Evolutionary conservation across 2,113 vertebrate genomes (phyloP), one percentile per base, ranked within the genome.

Genomic region (Passer domesticus): DNA sequence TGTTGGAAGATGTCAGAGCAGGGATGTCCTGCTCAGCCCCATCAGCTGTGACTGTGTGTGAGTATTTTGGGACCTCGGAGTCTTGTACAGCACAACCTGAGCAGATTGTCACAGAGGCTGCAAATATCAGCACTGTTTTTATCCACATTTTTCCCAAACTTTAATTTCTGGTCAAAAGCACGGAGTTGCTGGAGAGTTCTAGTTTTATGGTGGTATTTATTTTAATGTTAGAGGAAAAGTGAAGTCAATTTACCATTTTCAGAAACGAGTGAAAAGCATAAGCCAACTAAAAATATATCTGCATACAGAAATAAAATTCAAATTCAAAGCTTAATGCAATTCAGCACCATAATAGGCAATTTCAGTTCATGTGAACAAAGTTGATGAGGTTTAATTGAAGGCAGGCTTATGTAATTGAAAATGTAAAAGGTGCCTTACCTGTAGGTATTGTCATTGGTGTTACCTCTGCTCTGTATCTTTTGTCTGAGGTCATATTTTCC

Each of bases 201-300:
- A 41, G 22, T 84, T 89, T 75, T 46, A 49, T 64, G 73, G 44
- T 55, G 49, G 30, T 17, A 62, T 91, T 95, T 92, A 47, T 90
- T 93, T 93, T 66, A 73, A 83, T 23, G 79, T 68, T 91, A 63
- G 80, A 64, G 83, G 69, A 60, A 67, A 89, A 80, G 47, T 77
- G 52, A 94, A 91, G 83, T 55, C 2, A 2, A 72, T 74, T 90
- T 94, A 16, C 68, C 73, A n/a, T 88, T 93, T 92, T 90, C 85
- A 95, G 92, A 91, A 83, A 69, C 0, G 13, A 91, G 63, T 41
- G 63, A 93, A 87, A 43, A 46, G 31, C 73, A 62, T 78, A 79
- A 95, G 81, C 73, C 60, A 68, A 72, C 81, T 96, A 94, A 96
- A 95, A 96, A 94, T 87, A 83, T 62, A 94, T 76, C 76, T 4